Evolutionary conservation across 2,888 invertebrate species (phyloP).

Genomic region (Diplazon laetatorius): DNA sequence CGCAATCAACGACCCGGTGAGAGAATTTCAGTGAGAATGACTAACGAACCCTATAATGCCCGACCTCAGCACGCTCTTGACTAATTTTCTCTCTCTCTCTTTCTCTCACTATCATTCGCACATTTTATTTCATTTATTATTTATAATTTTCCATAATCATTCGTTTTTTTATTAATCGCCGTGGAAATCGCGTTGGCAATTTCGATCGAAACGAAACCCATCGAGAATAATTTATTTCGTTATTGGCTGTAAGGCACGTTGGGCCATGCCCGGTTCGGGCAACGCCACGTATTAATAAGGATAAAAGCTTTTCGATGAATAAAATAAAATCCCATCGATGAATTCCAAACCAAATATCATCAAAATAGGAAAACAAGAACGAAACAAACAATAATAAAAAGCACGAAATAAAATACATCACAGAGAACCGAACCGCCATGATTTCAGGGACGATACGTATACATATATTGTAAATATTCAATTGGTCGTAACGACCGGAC

Average conservation of each 20-base stretch:
- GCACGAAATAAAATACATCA: not conserved
- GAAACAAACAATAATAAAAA: too few relatives aligned
- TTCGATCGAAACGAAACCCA: constrained; percentile 8
- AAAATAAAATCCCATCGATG: constrained; percentile 18
- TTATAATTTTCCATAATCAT: not conserved
- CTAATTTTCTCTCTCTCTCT: not conserved
- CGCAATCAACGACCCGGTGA: too few relatives aligned
- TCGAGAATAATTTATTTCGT: constrained; percentile 30
- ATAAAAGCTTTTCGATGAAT: constrained; percentile 36
- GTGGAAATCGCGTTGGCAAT: constrained; percentile 21
- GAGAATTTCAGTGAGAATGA: constrained; percentile 12
- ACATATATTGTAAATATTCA: constrained; percentile 12
- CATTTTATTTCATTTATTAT: too few relatives aligned
- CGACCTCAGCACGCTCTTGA: too few relatives aligned
- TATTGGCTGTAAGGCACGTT: not conserved
- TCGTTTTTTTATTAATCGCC: not conserved
- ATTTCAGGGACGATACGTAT: too few relatives aligned
- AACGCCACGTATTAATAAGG: constrained; percentile 32
- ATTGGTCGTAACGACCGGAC: constrained; percentile 13
- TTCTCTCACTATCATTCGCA: not conserved
- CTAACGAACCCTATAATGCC: constrained; percentile 12
- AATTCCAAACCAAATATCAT: not conserved
- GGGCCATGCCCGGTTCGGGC: not conserved
- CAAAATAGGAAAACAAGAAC: too few relatives aligned
- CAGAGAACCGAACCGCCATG: not conserved